Percentiles rank a stretch among this genome's conserved stretches.
Evolutionary conservation across 2,797 vertebrate genomes (phyloP).

Genomic region (Neosalanx taihuensis): DNA sequence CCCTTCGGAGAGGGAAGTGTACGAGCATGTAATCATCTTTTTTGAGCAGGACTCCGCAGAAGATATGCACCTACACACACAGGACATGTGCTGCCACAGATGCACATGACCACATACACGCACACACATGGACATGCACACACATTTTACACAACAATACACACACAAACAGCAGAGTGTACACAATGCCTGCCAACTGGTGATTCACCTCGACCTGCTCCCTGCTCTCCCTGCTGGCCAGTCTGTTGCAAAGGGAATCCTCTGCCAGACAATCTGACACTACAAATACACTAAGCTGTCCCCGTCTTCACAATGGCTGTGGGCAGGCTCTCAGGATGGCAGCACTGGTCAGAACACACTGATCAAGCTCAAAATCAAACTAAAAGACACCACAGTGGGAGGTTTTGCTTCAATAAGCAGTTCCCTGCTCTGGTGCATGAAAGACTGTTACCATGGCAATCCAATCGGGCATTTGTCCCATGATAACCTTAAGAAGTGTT

Average conservation of each 20-base stretch:
- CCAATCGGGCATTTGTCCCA: not conserved
- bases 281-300: slow-evolving; percentile 24
- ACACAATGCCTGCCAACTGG: not conserved
- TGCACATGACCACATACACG: not conserved
- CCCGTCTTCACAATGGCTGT: slow-evolving; percentile 2
- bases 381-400: too few species aligned
- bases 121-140: not conserved
- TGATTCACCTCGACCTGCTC: not conserved
- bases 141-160: not conserved
- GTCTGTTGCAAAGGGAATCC: not conserved
- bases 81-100: too few species aligned
- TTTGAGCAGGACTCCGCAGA: not conserved
- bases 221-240: not conserved
- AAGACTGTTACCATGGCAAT: not conserved
- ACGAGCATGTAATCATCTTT: not conserved
- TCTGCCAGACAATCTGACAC: slow-evolving; percentile 19
- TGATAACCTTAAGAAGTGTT: not conserved
- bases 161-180: not conserved
- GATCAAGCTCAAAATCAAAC: not conserved
- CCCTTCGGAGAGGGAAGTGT: not conserved
- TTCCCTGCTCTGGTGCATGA: not conserved
- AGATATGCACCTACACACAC: not conserved
- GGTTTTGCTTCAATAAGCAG: not conserved
- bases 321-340: slow-evolving; percentile 13
- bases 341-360: not conserved